Base-by-base conservation (phyloP, 2,888 invertebrate species). In the Hypomecis punctinalis region DNA sequence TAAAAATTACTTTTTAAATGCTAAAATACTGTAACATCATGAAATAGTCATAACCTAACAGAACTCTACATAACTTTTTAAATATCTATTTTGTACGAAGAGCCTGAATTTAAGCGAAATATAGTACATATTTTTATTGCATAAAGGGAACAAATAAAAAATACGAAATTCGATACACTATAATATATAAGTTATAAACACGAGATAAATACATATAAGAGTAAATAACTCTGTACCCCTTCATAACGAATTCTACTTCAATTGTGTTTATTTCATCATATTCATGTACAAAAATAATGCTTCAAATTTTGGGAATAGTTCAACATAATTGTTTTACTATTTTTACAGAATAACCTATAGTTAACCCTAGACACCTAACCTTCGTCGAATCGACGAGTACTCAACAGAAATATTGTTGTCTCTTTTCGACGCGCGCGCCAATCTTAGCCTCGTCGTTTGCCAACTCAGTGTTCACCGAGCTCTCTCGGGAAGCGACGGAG, bases 11-110 rank as follows among this genome's bases (percentile, higher is more conserved):
- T 11, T 6, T 11, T 49, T 11, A 36, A 7, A 36, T 4, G 8
- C 0, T 48, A 11, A 6, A 11, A n/a, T 49, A 51, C 11, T 37
- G 37, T 9, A 5, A 37, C 11, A 11, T 13, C 5, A 7, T 11
- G 9, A 13, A n/a, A 13, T 11, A 37, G 0, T 42, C 5, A 4
- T 33, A 33, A 33, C n/a, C 2, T 42, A 23, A 61, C 63, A 68
- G 75, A 76, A 77, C 75, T 78, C 70, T 59, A 13, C 13, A 36
- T 51, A 35, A 40, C 11, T 5, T 9, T 10, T 13, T 42, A 8
- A 36, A 39, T 8, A n/a, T 10, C 10, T 10, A 37, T 63, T 36
- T 46, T 67, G 61, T 69, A 69, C 68, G 67, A 70, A 71, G 56
- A 11, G 56, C 55, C 51, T 63, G 46, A 48, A 37, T 49, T 53